These are phyloP conservation scores for Drosophila mayaguana DNA, from an alignment of 2,888 invertebrate genomes.

Conservation along the genomic window DNA sequence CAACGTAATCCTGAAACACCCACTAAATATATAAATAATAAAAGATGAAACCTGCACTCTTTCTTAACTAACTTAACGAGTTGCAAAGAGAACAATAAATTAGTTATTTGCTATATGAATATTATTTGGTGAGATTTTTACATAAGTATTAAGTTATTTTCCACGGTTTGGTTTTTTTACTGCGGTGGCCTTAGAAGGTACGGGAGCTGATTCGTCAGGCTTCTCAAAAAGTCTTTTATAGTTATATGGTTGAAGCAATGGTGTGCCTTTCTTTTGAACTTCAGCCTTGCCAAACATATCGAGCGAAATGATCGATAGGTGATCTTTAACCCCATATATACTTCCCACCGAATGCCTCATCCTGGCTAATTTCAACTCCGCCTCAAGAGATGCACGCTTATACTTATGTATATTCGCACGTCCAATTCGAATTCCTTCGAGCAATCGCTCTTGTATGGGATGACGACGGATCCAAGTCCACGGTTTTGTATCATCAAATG, in stretches of 20 bases:
- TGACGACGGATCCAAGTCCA: conserved; percentile 53
- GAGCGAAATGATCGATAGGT: background rate
- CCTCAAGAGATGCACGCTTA: background rate
- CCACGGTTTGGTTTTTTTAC: background rate
- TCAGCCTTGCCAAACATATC: conserved; percentile 21
- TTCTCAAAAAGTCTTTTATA: conserved; percentile 8
- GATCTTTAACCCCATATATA: background rate
- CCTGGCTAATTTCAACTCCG: background rate
- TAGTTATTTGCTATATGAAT: background rate
- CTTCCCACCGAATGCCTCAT: background rate
- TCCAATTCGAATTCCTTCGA: conserved; percentile 16
- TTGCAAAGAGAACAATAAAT: no score
- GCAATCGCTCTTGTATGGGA: conserved; percentile 23
- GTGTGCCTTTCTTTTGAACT: background rate
- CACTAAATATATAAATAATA: background rate
- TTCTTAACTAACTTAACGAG: no score
- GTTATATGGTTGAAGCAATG: conserved; percentile 5
- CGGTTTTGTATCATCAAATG: conserved; percentile 39
- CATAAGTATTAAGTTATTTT: background rate
- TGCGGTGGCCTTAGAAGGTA: background rate
- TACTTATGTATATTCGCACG: conserved; percentile 23
- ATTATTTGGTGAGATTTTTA: background rate
- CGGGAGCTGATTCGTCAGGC: no score
- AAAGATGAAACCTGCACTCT: background rate
- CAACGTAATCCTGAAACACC: background rate